Evolutionary conservation across 1,140 invertebrate genomes (phyloP), one percentile per base, ranked within the genome.

Genomic region (Drosophila mayri): DNA sequence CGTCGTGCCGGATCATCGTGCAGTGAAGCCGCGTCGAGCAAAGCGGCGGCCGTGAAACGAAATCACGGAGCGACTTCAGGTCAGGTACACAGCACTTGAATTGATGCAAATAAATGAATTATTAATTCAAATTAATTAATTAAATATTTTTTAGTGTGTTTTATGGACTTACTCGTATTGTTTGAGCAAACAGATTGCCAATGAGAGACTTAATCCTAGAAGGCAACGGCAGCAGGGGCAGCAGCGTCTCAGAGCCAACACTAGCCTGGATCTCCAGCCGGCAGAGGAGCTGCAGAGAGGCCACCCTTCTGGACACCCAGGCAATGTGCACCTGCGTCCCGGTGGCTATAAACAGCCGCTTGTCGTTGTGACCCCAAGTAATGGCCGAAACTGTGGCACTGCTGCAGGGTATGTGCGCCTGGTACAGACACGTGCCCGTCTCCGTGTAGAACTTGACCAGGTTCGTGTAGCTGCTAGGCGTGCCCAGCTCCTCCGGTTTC

Each of bases 331-430:
- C 95, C 83, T 96, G 95, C 9, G 95, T 94, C 14, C 98, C 98
- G 14, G 98, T 98, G 14, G 98, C 98, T 32, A 99, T 95, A 92
- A 99, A 99, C 35, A 99, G 93, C 4, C 98, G 94, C 76, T 98
- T 96, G 87, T 99, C 99, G 93, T 99, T 98, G 94, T 99, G 98
- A 35, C 98, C 99, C 98, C 98, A 99, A 2, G 98, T 99, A 78
- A 99, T 93, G 7, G 98, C 97, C 38, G 97, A 97, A 40, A 99
- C 96, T 7, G 96, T 95, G 79, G 96, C 67, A 35, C 32, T 84
- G 49, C 94, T 95, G 81, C 95, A 95, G 28, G 97, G 97, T 79
- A 98, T 95, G 18, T 94, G 93, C 16, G 96, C 95, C 44, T 95
- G 95, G 93, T 97, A 97, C 47, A 97, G 94, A 1, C 97, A 94